Percentiles rank a stretch among this genome's conserved stretches.
phyloP scores from a whole-genome alignment of 2,888 invertebrate species.

The Polymixis lichenea region DNA sequence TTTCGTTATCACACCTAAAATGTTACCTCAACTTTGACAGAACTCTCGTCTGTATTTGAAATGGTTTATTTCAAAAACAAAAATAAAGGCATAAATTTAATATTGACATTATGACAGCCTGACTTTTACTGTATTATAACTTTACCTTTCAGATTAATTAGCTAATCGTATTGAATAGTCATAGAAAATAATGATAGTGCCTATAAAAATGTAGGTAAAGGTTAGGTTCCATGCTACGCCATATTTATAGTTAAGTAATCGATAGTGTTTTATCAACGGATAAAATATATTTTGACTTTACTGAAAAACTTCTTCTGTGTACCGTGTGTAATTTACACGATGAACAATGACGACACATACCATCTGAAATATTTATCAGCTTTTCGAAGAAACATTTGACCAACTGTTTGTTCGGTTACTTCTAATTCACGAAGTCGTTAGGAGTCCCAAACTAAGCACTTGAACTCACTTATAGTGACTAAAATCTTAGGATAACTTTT shows the following conservation, averaged over 20 bases:
- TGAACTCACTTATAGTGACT: background rate
- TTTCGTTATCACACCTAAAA: background rate
- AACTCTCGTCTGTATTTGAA: background rate
- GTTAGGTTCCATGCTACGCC: background rate
- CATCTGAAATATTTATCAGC: constrained; percentile 10
- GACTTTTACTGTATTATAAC: background rate
- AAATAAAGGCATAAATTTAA: background rate
- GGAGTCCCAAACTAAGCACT: constrained; percentile 5
- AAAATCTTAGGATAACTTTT: background rate
- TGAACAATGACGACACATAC: background rate
- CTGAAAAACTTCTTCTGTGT: background rate
- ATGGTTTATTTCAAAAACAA: background rate
- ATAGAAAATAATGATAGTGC: background rate
- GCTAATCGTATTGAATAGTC: background rate
- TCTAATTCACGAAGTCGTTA: background rate
- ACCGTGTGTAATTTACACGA: background rate
- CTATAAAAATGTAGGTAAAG: background rate
- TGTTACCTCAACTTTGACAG: background rate
- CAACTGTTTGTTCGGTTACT: constrained; percentile 21
- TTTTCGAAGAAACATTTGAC: constrained; percentile 4
- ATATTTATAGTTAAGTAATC: too few species aligned
- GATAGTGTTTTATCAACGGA: background rate
- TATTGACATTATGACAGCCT: too few species aligned
- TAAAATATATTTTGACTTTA: background rate
- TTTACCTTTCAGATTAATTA: background rate